Base-by-base conservation (phyloP, 2,797 vertebrate genomes). In the Notolabrus celidotus region DNA sequence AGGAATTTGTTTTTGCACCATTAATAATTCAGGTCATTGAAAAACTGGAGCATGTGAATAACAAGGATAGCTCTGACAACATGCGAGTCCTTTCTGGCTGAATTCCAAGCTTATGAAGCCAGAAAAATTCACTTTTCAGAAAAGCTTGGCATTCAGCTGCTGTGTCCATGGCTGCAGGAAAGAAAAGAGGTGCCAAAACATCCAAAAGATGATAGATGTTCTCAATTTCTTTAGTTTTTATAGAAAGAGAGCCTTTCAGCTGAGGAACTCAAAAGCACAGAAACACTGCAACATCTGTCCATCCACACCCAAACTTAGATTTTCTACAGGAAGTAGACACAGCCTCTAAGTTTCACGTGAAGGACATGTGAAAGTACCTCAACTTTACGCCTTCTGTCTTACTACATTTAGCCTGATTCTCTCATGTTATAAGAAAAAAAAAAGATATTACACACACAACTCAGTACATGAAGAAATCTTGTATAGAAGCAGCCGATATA, bases 141-240 rank as follows among this genome's bases (percentile, higher is more conserved):
- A 47, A 47, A 47, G 20, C 45, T 25, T 47, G 45, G 45, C 45
- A 47, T 25, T 47, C 45, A 23, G 45, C 45, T 12, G 45, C 14
- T 25, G 45, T 15, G 45, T 25, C 22, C 45, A 47, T 47, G 22
- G 45, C 43, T 46, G 19, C 43, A 22, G 43, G 43, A 46, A 5
- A 46, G 20, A 46, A 47, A 47, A 47, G 45, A 47, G 20, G 5
- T 47, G 45, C 45, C 45, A 25, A 25, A 20, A 47, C 45, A 47
- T 47, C 45, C 12, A 15, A 47, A 25, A 47, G 45, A 47, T 23
- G 45, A 47, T 47, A 25, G 22, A 47, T 47, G 22, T 20, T 25
- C 45, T 25, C 20, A 47, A 6, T 11, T 11, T 47, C 12, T 47
- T 4, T 19, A 11, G 19, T 19, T 22, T 22, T 46, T 11, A 22